Evolutionary conservation across 2,888 invertebrate species (phyloP), one percentile per base, ranked within the genome.

Genomic region (Lithophane ornitopus): DNA sequence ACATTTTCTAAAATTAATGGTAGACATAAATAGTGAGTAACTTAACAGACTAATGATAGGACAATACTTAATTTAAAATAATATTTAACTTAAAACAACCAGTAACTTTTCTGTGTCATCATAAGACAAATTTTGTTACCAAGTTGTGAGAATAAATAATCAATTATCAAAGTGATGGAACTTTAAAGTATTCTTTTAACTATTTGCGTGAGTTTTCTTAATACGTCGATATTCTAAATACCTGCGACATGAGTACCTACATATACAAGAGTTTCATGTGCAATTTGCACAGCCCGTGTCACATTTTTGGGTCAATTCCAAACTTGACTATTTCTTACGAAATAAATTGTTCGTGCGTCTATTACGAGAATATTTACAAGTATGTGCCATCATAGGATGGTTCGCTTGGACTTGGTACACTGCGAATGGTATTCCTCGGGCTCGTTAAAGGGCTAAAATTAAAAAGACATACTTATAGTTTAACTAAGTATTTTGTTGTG

Each of bases 221-320:
- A 41, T 11, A 7, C 19, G 2, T 56, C 28, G 11, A 0, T 14
- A n/a, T 59, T 78, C 3, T 26, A 52, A 63, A 22, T 16, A 63
- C 7, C 14, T 58, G 54, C 2, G 49, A 41, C 46, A 54, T 56
- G 1, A n/a, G 46, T 54, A 26, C 19, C 3, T 41, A 39, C 12
- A 0, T 11, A 14, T 3, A 52, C 12, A 41, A 26, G 19, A 39
- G 52, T 67, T 73, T 58, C 62, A 62, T 67, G 68, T 63, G 67
- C 39, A 70, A 63, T 58, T 72, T 65, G 49, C 62, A 68, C 49
- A 52, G n/a, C 39, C 26, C 49, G 26, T 80, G 71, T 72, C 77
- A 74, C 49, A 76, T 62, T 74, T 86, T 86, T 85, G 86, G 79
- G 72, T 65, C 74, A 78, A 74, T 65, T 86, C 85, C 85, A 87